Percentiles rank a stretch among this genome's conserved stretches.
Evolutionary conservation across 37 sponge, comb jelly and placozoan species (phyloP).

Genomic region (Crambe crambe): DNA sequence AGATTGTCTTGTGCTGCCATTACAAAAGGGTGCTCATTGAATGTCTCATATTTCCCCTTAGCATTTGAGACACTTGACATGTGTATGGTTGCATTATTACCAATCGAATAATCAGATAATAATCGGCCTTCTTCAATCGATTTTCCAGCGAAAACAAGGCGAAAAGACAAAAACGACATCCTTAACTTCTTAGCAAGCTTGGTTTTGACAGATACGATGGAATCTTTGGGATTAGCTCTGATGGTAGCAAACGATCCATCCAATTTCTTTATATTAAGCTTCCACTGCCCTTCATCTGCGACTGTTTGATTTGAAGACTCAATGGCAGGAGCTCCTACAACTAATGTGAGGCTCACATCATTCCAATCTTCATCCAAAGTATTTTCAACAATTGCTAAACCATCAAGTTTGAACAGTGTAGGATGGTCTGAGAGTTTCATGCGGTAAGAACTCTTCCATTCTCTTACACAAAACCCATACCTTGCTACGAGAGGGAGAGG

Average conservation of each 20-base stretch:
- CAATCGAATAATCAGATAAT: slow-evolving; percentile 86
- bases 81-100: slow-evolving; percentile 54
- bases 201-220: slow-evolving; percentile 59
- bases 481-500: slow-evolving; percentile 49
- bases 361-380: slow-evolving; percentile 91
- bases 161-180: slow-evolving; percentile 22
- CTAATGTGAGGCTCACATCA: too few relatives aligned
- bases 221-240: slow-evolving; percentile 76
- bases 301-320: too few relatives aligned
- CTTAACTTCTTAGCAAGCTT: slow-evolving; percentile 70
- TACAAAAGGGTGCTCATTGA: slow-evolving; percentile 52
- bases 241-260: slow-evolving; percentile 37
- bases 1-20: slow-evolving; percentile 85
- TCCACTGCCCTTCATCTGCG: too few relatives aligned
- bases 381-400: slow-evolving; percentile 85
- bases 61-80: slow-evolving; percentile 15
- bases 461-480: slow-evolving; percentile 86
- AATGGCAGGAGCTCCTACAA: slow-evolving; percentile 88
- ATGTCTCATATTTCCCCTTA: not conserved
- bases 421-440: slow-evolving; percentile 52
- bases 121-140: slow-evolving; percentile 76
- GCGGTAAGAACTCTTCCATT: slow-evolving; percentile 91
- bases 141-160: too few relatives aligned
- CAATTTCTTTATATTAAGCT: slow-evolving; percentile 45
- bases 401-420: slow-evolving; percentile 61